Conservation (phyloP, 2,888 invertebrate genomes). For the Nasonia oneida region DNA sequence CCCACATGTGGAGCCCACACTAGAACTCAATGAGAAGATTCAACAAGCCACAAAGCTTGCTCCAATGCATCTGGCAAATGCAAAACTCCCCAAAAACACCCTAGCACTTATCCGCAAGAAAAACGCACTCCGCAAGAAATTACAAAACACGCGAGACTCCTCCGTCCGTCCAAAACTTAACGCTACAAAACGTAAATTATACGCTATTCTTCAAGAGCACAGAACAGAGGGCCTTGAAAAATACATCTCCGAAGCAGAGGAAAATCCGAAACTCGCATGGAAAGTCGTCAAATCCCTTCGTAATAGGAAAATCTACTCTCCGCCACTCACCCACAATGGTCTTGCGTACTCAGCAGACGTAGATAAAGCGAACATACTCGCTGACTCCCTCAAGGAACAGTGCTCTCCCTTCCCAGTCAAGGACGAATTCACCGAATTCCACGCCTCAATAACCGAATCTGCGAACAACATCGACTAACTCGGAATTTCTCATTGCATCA, state of each 20-base stretch:
- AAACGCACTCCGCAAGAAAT: no score
- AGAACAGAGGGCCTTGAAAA: neutral
- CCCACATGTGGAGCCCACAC: no score
- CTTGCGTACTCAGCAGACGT: neutral
- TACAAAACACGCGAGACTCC: neutral
- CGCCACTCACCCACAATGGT: neutral
- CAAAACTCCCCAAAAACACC: no score
- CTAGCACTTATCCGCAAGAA: no score
- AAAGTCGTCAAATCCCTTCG: slow-evolving; percentile 38
- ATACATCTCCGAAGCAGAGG: slow-evolving; percentile 33
- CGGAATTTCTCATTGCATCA: no score
- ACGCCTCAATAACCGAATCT: no score
- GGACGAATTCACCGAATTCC: no score
- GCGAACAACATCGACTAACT: no score
- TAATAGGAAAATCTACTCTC: neutral
- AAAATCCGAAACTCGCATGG: slow-evolving; percentile 6
- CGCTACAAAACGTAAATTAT: neutral
- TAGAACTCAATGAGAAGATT: no score
- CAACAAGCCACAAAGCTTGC: no score
- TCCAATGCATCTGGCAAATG: no score
- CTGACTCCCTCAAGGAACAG: slow-evolving; percentile 25
- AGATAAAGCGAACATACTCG: slow-evolving; percentile 34
- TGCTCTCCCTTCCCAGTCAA: neutral
- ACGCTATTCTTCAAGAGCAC: neutral
- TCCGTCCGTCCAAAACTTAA: neutral